phyloP scores from a whole-genome alignment of 2,888 invertebrate species.

The Malachius bipustulatus region DNA sequence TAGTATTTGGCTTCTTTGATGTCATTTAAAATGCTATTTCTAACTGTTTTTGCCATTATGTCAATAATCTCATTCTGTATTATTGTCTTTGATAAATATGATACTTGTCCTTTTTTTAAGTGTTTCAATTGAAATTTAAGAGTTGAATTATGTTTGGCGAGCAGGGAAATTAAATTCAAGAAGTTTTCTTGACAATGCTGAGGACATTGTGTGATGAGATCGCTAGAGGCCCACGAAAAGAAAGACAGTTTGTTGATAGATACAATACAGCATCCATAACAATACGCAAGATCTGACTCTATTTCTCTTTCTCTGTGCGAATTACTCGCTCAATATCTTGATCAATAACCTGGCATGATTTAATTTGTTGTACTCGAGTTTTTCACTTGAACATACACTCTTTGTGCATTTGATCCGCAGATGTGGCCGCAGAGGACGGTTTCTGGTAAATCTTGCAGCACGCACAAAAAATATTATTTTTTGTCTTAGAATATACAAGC shows the following conservation, averaged over 20 bases:
- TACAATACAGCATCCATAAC: constrained; percentile 22
- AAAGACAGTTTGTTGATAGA: constrained; percentile 19
- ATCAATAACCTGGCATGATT: too few relatives aligned
- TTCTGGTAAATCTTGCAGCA: too few relatives aligned
- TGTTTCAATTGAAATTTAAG: constrained; percentile 11
- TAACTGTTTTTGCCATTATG: constrained; percentile 23
- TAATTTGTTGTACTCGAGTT: too few relatives aligned
- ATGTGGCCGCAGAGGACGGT: too few relatives aligned
- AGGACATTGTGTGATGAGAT: constrained; percentile 18
- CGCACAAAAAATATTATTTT: too few relatives aligned
- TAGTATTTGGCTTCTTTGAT: constrained; percentile 22
- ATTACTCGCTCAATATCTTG: too few relatives aligned
- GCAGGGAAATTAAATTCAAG: constrained; percentile 21
- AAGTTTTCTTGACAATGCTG: constrained; percentile 21
- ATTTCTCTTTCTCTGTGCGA: too few relatives aligned
- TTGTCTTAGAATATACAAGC: too few relatives aligned
- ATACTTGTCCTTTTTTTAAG: constrained; percentile 19
- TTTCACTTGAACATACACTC: too few relatives aligned
- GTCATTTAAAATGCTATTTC: constrained; percentile 13
- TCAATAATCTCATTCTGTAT: constrained; percentile 24
- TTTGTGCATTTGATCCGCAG: too few relatives aligned
- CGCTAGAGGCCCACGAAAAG: constrained; percentile 18
- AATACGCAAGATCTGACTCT: too few relatives aligned
- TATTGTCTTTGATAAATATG: constrained; percentile 23
- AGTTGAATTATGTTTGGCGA: constrained; percentile 21